Base-by-base conservation (phyloP, 2,888 invertebrate genomes). In the Nasonovia ribisnigri region DNA sequence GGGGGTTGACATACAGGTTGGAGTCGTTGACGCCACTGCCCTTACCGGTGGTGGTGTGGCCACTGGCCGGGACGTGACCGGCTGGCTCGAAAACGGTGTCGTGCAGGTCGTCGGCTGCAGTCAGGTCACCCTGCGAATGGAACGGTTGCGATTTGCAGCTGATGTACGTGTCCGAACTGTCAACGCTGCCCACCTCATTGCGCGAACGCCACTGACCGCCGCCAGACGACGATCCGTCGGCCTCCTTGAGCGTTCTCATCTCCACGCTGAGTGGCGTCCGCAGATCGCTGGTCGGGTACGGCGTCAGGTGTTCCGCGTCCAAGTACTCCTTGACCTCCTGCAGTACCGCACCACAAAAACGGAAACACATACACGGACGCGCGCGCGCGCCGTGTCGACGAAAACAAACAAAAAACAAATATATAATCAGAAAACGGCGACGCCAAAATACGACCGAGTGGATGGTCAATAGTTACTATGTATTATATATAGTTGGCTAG, bases 131-230 rank as follows among this genome's bases (percentile, higher is more conserved):
- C 96, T 98, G 98, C 95, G 98, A 98, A 96, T 98, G 97, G 96
- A 98, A 98, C 95, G 98, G 98, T 96, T 99, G 98, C 95, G 99
- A 99, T 96, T 98, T 98, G 96, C 99, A 99, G 96, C 98, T 99
- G 96, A 98, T 98, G 96, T 98, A 99, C 95, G 99, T 99, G 96
- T 99, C 99, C 95, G 98, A 98, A 96, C 98, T 97, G 96, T 97
- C 97, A 95, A 97, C 96, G 95, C 97, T 97, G 95, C 96, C 97
- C 77, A 95, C 94, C n/a, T 95, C 95, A 60, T 93, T 93, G 26
- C 93, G 90, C 51, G 92, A 60, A 67, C 92, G 92, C 92, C 92
- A 92, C 42, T 92, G 87, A 94, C 95, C 94, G 46, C 94, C 94
- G 13, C 95, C 94, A 0, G 91, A 16, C 26, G 92, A 86, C 20